A percentile compares a stretch with the other conserved stretches of the same genome.
These are phyloP conservation scores for Ectemnius lituratus DNA, from an alignment of 2,888 invertebrate species.

Conservation along the genomic window DNA sequence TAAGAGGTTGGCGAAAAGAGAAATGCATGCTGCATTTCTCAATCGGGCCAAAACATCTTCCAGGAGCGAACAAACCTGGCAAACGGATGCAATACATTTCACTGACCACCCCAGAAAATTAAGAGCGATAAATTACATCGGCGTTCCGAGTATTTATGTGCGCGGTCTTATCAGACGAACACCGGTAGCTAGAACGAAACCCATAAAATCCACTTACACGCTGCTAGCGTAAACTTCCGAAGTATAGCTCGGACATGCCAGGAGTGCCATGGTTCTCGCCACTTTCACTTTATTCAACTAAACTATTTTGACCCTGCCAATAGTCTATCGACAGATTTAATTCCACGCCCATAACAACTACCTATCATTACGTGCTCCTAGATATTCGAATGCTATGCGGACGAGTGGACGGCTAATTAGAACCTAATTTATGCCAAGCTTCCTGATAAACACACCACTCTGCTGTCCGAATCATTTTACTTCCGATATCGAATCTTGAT, in stretches of 20 bases:
- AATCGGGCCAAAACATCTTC: too few relatives aligned
- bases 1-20: too few relatives aligned
- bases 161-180: constrained; percentile 17
- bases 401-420: too few relatives aligned
- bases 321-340: neutral
- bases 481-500: too few relatives aligned
- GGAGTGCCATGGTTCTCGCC: neutral
- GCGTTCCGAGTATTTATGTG: constrained; percentile 4
- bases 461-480: too few relatives aligned
- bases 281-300: constrained; percentile 2
- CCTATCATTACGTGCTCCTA: too few relatives aligned
- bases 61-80: too few relatives aligned
- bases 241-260: constrained; percentile 3
- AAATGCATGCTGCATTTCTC: too few relatives aligned
- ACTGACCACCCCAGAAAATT: neutral
- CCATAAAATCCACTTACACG: constrained; percentile 23
- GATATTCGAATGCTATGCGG: too few relatives aligned
- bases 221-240: constrained; percentile 16
- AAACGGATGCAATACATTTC: too few relatives aligned
- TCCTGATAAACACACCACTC: too few relatives aligned
- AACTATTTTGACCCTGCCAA: constrained; percentile 2
- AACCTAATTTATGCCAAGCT: too few relatives aligned
- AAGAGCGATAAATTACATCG: neutral
- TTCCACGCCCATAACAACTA: neutral
- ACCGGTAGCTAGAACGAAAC: constrained; percentile 4